Percentiles rank a stretch among this genome's conserved stretches.
Evolutionary conservation across 2,888 invertebrate species (phyloP).

Genomic region (Balanococcus diminutus): DNA sequence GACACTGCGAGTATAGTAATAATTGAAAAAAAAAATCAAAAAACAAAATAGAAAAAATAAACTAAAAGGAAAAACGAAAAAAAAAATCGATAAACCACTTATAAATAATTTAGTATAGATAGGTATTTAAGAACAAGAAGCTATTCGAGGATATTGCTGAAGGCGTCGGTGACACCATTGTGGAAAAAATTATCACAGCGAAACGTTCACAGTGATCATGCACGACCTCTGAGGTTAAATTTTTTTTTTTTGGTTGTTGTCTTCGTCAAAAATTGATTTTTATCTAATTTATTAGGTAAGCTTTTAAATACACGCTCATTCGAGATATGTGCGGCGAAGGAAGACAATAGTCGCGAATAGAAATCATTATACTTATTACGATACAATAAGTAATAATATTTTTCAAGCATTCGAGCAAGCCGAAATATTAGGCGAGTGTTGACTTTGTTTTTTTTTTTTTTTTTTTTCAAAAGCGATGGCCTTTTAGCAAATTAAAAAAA

Average conservation of each 20-base stretch:
- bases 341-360: not conserved
- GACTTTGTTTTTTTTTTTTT: not conserved
- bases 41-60: not conserved
- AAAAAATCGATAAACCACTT: not conserved
- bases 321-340: conserved; percentile 2
- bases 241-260: not conserved
- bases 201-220: conserved; percentile 24
- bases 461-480: not conserved
- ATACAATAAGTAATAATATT: not conserved
- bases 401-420: not conserved
- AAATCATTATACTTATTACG: not conserved
- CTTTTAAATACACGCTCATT: not conserved
- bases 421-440: not conserved
- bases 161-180: not conserved
- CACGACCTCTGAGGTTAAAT: not conserved
- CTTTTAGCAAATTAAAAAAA: not conserved
- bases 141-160: conserved; percentile 4
- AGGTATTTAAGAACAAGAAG: not conserved
- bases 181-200: conserved; percentile 33
- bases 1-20: too few relatives aligned
- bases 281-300: not conserved
- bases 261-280: not conserved
- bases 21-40: not conserved
- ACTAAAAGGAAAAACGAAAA: not conserved
- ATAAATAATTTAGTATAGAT: not conserved